phyloP scores from a whole-genome alignment of 2,797 vertebrate species.

The Iguana delicatissima region DNA sequence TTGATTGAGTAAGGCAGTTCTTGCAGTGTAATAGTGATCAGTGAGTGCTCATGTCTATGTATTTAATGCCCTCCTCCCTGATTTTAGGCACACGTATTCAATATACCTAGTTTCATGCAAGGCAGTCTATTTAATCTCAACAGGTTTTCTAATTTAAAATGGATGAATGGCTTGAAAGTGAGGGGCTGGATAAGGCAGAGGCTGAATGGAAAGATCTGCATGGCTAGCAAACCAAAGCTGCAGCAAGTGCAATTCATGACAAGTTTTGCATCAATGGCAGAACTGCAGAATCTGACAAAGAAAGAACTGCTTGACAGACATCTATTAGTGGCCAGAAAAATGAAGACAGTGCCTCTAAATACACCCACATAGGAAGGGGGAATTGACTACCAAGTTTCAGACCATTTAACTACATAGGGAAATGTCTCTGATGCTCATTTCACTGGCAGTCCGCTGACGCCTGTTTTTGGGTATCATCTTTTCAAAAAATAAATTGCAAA shows the following conservation, averaged over 20 bases:
- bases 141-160: background rate
- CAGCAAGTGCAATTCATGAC: background rate
- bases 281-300: constrained; percentile 25
- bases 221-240: background rate
- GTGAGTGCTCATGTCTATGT: background rate
- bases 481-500: background rate
- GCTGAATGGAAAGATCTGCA: background rate
- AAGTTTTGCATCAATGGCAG: constrained; percentile 1
- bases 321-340: constrained; percentile 45
- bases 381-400: background rate
- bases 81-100: background rate
- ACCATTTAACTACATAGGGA: background rate
- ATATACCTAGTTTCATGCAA: background rate
- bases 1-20: background rate
- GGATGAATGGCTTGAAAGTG: background rate
- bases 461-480: constrained; percentile 18
- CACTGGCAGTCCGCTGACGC: background rate
- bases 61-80: no score
- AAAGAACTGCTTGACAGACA: constrained; percentile 25
- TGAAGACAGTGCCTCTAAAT: background rate
- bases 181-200: no score
- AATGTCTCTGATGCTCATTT: background rate
- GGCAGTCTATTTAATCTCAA: background rate
- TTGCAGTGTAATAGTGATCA: background rate
- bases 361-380: constrained; percentile 7